phyloP scores from a whole-genome alignment of 2,797 vertebrate genomes.

The Aythya fuligula region DNA sequence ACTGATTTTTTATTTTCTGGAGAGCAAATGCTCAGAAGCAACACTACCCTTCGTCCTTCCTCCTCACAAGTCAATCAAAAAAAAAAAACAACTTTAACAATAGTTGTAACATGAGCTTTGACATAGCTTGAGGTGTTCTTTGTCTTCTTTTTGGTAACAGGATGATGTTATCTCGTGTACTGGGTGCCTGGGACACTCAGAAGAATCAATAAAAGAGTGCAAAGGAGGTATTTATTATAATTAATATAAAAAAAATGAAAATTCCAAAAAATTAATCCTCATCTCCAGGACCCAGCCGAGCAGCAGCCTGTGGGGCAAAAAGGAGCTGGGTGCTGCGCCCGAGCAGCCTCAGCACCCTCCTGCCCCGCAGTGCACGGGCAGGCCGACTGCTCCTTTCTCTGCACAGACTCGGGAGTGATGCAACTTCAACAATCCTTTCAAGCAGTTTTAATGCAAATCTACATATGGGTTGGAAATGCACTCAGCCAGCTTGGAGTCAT shows the following conservation, averaged over 20 bases:
- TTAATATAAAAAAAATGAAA: not conserved
- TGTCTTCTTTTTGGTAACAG: not conserved
- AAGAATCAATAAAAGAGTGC: not conserved
- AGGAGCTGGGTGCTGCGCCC: not conserved
- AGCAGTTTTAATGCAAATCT: not conserved
- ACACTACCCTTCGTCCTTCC: not conserved
- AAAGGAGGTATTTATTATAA: not conserved
- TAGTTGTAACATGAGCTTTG: not conserved
- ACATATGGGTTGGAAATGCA: not conserved
- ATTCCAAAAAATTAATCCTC: not conserved
- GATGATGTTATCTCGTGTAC: not conserved
- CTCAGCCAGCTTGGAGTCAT: slow-evolving; percentile 13
- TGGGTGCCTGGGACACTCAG: not conserved
- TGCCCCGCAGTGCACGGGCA: too few species aligned
- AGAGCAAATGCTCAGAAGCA: not conserved
- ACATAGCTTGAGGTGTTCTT: not conserved
- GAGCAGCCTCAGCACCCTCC: too few species aligned
- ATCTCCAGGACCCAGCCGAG: too few species aligned
- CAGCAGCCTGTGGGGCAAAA: not conserved
- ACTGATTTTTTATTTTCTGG: not conserved
- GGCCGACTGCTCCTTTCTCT: not conserved
- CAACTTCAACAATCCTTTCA: not conserved
- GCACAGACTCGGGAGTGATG: not conserved
- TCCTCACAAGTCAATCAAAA: not conserved
- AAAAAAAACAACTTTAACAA: not conserved